A percentile compares a stretch with the other conserved stretches of the same genome.
These are phyloP conservation scores for Rana temporaria DNA, from an alignment of 2,113 vertebrate species.

Conservation along the genomic window DNA sequence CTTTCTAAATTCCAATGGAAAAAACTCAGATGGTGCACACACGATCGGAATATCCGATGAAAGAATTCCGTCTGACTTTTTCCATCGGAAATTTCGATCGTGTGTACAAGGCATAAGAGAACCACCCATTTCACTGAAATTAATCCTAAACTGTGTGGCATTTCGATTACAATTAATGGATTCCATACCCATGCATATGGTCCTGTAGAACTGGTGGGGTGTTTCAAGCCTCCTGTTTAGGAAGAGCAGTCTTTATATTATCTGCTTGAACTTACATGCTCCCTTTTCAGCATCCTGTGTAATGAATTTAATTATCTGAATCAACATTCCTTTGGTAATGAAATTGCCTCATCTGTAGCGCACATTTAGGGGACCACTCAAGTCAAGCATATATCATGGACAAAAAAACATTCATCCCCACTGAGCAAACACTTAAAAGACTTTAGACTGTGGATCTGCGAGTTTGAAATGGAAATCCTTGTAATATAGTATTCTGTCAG, in stretches of 20 bases:
- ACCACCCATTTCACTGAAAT: too few relatives aligned
- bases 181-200: not conserved
- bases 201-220: not conserved
- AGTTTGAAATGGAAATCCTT: not conserved
- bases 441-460: not conserved
- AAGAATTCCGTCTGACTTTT: too few relatives aligned
- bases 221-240: not conserved
- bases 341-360: not conserved
- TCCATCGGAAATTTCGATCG: too few relatives aligned
- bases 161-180: not conserved
- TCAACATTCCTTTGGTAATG: constrained; percentile 27
- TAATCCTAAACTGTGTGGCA: not conserved
- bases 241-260: constrained; percentile 6
- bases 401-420: not conserved
- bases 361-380: constrained; percentile 14
- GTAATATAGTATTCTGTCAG: not conserved
- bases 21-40: too few relatives aligned
- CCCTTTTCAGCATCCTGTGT: constrained; percentile 11
- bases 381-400: not conserved
- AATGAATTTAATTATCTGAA: constrained; percentile 36
- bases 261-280: constrained; percentile 31
- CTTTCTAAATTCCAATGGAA: too few relatives aligned
- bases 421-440: too few relatives aligned
- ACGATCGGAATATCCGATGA: too few relatives aligned
- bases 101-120: too few relatives aligned